These are phyloP conservation scores for Microctenopoma stevenorrisi DNA, from an alignment of 2,797 vertebrate genomes.

Conservation along the genomic window DNA sequence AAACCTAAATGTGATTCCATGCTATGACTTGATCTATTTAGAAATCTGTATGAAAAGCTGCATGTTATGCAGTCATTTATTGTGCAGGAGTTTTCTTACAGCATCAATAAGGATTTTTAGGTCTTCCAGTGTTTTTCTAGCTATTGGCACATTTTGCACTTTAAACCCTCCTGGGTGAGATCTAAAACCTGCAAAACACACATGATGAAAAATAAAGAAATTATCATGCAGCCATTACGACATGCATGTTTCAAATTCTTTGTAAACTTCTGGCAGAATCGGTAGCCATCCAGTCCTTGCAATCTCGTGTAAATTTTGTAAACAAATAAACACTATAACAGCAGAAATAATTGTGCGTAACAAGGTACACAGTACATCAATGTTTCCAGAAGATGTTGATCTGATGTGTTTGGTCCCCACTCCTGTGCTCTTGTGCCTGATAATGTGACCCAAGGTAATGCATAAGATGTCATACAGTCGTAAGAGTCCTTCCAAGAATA, in stretches of 20 bases:
- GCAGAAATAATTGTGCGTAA: constrained; percentile 66
- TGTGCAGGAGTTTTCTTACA: neutral
- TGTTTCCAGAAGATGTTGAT: constrained; percentile 65
- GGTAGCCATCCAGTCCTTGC: constrained; percentile 41
- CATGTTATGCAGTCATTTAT: constrained; percentile 18
- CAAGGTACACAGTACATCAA: constrained; percentile 57
- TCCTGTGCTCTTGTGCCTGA: constrained; percentile 68
- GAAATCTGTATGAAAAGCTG: neutral
- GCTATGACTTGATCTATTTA: neutral
- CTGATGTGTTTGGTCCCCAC: constrained; percentile 76
- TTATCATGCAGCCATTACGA: constrained; percentile 81
- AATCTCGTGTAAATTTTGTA: constrained; percentile 57
- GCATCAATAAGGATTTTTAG: constrained; percentile 11
- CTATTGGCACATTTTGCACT: constrained; percentile 53
- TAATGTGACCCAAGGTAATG: constrained; percentile 64
- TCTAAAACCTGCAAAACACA: constrained; percentile 52
- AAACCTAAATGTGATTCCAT: constrained; percentile 1
- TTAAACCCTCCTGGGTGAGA: constrained; percentile 39
- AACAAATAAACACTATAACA: constrained; percentile 64
- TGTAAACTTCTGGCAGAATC: constrained; percentile 72
- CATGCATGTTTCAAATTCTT: constrained; percentile 79
- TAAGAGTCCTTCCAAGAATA: constrained; percentile 43
- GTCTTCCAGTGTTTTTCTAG: constrained; percentile 39
- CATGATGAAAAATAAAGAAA: constrained; percentile 69
- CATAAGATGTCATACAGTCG: constrained; percentile 66